Evolutionary conservation across 2,113 vertebrate genomes (phyloP).

Genomic region (Sprattus sprattus): DNA sequence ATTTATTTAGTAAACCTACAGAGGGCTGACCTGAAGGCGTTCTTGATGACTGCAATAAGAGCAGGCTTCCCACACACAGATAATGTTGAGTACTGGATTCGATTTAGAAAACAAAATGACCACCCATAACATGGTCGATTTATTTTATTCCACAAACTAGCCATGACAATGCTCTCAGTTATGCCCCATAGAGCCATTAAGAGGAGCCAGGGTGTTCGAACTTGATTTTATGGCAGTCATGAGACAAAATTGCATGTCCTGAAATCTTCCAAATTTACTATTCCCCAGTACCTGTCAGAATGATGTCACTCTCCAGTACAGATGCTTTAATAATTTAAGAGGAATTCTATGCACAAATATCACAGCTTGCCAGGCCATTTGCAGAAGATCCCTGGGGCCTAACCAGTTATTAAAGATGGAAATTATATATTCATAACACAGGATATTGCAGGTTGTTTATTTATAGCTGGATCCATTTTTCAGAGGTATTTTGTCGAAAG

Average conservation of each 20-base stretch:
- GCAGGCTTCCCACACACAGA: background rate
- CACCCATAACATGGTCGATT: background rate
- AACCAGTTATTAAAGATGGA: constrained; percentile 86
- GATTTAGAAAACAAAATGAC: background rate
- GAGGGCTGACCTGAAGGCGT: background rate
- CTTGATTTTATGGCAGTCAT: background rate
- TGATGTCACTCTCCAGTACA: constrained; percentile 54
- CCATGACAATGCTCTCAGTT: background rate
- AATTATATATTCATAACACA: constrained; percentile 95
- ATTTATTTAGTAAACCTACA: background rate
- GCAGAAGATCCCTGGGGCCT: constrained; percentile 79
- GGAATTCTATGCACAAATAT: constrained; percentile 74
- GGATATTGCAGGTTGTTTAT: constrained; percentile 95
- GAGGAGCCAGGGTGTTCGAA: background rate
- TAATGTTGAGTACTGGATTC: background rate
- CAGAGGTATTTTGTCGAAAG: constrained; percentile 84
- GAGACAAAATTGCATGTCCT: background rate
- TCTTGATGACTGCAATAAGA: background rate
- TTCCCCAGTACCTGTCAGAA: constrained; percentile 45
- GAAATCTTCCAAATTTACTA: background rate
- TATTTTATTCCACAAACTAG: background rate
- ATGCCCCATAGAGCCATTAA: background rate
- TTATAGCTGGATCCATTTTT: constrained; percentile 88
- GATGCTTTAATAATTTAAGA: constrained; percentile 76
- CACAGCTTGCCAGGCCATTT: constrained; percentile 78